Conservation (phyloP, 2,113 vertebrate genomes). For the Macquaria ambigua region DNA sequence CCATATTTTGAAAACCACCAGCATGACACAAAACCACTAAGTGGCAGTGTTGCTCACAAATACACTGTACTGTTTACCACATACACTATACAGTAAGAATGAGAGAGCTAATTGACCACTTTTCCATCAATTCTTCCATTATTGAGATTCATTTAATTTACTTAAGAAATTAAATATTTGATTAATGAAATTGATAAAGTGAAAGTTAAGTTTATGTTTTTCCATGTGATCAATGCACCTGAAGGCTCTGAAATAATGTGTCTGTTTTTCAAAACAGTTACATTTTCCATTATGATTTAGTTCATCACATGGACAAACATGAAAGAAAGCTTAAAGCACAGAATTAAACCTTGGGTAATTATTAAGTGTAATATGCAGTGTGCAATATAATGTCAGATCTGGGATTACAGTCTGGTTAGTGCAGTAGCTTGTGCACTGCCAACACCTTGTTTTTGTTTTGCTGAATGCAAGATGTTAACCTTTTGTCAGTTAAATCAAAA, state of each 20-base stretch:
- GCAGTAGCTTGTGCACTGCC: background rate
- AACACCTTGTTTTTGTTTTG: background rate
- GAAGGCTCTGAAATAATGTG: background rate
- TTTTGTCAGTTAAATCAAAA: background rate
- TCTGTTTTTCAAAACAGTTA: background rate
- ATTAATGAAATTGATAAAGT: background rate
- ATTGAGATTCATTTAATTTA: background rate
- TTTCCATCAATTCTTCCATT: background rate
- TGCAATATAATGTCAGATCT: background rate
- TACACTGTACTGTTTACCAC: background rate
- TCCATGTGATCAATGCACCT: background rate
- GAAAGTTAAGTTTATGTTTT: background rate
- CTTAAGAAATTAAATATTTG: background rate
- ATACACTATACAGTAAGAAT: background rate
- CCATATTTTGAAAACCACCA: conserved; percentile 11
- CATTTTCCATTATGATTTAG: background rate
- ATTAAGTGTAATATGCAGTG: background rate
- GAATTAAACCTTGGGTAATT: background rate
- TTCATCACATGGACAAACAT: background rate
- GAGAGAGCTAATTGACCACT: background rate
- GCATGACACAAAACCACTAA: conserved; percentile 46
- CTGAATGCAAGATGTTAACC: background rate
- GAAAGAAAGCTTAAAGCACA: background rate
- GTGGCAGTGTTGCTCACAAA: conserved; percentile 58
- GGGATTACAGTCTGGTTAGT: background rate